Evolutionary conservation across 2,888 invertebrate species (phyloP).

Genomic region (Epistrophe eligans): DNA sequence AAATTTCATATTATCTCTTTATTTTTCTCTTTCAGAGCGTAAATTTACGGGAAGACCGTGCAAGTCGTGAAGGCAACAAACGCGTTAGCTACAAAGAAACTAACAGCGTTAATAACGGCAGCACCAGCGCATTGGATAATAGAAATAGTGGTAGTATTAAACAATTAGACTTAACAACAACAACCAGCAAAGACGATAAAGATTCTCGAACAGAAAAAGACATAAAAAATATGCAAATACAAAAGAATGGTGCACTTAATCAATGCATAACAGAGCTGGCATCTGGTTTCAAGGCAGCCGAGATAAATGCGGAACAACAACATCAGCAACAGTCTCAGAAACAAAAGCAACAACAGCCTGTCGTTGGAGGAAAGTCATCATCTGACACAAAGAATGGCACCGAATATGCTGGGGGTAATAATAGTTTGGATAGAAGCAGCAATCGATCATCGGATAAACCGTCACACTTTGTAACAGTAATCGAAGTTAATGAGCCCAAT

Average conservation of each 20-base stretch:
- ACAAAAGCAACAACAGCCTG: constrained; percentile 60
- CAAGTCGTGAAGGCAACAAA: constrained; percentile 74
- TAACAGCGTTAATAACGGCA: constrained; percentile 62
- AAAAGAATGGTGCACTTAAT: constrained; percentile 83
- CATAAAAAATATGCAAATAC: constrained; percentile 79
- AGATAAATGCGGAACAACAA: constrained; percentile 84
- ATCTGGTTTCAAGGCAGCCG: constrained; percentile 85
- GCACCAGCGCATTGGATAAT: constrained; percentile 55
- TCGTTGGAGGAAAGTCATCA: constrained; percentile 63
- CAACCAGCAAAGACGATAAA: constrained; percentile 79
- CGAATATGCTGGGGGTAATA: constrained; percentile 79
- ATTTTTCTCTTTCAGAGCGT: constrained; percentile 64
- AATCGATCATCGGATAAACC: constrained; percentile 75
- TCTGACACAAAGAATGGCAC: constrained; percentile 74
- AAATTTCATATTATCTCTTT: not conserved
- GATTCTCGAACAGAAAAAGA: constrained; percentile 82
- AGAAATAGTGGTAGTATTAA: constrained; percentile 77
- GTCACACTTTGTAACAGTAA: constrained; percentile 92
- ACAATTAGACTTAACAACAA: constrained; percentile 73
- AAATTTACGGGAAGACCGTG: constrained; percentile 60
- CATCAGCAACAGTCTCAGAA: constrained; percentile 72
- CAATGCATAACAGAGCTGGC: constrained; percentile 90
- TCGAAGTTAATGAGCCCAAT: constrained; percentile 92
- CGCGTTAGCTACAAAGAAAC: constrained; percentile 69
- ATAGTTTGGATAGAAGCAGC: constrained; percentile 67